Percentiles rank a stretch among this genome's conserved stretches.
phyloP scores from a whole-genome alignment of 1,140 invertebrate genomes.

The Cydia strobilella region DNA sequence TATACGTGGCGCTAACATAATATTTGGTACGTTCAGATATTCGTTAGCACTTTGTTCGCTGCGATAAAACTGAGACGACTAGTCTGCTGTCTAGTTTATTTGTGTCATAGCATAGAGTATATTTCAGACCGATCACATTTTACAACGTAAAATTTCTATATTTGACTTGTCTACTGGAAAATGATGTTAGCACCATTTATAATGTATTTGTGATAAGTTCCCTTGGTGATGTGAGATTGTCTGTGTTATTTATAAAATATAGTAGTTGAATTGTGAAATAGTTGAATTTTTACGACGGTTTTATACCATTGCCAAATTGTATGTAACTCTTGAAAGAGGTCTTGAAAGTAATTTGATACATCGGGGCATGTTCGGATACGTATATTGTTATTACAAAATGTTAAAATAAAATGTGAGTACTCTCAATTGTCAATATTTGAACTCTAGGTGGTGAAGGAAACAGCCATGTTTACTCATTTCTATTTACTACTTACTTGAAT shows the following conservation, averaged over 20 bases:
- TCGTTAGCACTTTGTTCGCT: too few relatives aligned
- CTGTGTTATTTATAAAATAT: not conserved
- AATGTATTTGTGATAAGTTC: constrained; percentile 9
- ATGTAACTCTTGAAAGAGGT: not conserved
- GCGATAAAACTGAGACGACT: too few relatives aligned
- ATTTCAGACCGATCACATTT: not conserved
- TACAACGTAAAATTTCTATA: not conserved
- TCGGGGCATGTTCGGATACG: too few relatives aligned
- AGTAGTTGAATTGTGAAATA: constrained; percentile 5
- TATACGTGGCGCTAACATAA: not conserved
- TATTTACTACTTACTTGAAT: too few relatives aligned
- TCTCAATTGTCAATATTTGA: too few relatives aligned
- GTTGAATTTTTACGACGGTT: not conserved
- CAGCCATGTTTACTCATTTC: too few relatives aligned
- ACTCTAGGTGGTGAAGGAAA: too few relatives aligned
- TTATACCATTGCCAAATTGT: constrained; percentile 6
- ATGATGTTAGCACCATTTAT: not conserved
- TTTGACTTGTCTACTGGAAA: not conserved
- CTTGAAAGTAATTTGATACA: not conserved
- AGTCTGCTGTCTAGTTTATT: too few relatives aligned
- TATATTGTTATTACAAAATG: too few relatives aligned
- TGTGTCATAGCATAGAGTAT: too few relatives aligned
- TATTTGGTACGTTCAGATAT: too few relatives aligned
- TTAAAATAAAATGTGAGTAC: too few relatives aligned
- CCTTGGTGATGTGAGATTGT: constrained; percentile 13